Evolutionary conservation across 2,888 invertebrate species (phyloP), one percentile per base, ranked within the genome.

Genomic region (Sclerodermus sp.): DNA sequence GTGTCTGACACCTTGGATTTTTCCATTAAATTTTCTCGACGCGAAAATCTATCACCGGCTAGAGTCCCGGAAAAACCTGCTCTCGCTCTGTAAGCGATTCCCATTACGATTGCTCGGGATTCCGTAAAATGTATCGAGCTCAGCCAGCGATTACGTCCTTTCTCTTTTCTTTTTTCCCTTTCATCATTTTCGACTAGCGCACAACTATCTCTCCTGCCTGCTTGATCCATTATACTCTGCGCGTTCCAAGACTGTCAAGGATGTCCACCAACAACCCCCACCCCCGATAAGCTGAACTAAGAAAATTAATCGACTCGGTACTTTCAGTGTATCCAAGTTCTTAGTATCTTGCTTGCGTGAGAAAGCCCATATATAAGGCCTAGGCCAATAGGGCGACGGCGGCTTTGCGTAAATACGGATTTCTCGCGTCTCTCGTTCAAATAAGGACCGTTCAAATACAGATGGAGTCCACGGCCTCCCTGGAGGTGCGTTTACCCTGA

Each of bases 11-110:
- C 69, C 69, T 66, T 64, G 74, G 76, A 77, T 76, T 77, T 76
- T 77, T 77, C 76, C 75, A 77, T 77, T 77, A 74, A 75, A 74
- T 73, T 73, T 74, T 66, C 71, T 60, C 70, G 70, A 72, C 72
- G 70, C 65, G 68, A 66, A 64, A 76, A 76, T 76, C 74, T 76
- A 76, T 76, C 77, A 76, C 72, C 67, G 67, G 68, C 62, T 67
- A 68, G 70, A 70, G 66, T 68, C 61, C 63, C 60, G 62, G 58
- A 64, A 65, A 68, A 67, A 65, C 59, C 59, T 61, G 61, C 63
- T 49, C 62, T 9, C 40, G 34, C 46, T 41, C 23, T 58, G 62
- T 66, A 57, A 67, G 67, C 66, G 71, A 71, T 71, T 68, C 64
- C 68, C 67, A 71, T 72, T 69, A 66, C 69, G 61, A 65, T 65